These are phyloP conservation scores for Nomada fucata DNA, from an alignment of 2,888 invertebrate species.

Conservation along the genomic window DNA sequence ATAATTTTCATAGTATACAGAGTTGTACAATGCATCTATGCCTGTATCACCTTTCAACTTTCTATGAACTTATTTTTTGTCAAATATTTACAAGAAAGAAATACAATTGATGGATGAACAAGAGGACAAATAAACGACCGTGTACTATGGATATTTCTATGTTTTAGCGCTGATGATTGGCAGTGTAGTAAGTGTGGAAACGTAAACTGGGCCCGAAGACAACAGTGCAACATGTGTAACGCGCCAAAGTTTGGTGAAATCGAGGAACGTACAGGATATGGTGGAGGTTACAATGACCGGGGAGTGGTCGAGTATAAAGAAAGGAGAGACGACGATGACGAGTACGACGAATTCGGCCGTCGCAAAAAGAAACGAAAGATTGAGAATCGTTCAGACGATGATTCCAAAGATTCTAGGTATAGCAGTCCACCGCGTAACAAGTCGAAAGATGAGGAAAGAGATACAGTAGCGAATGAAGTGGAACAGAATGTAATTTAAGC, in stretches of 20 bases:
- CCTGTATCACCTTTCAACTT: constrained; percentile 20
- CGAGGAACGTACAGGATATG: constrained; percentile 92
- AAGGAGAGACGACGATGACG: constrained; percentile 93
- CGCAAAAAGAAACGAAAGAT: constrained; percentile 87
- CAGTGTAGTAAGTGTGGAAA: constrained; percentile 99
- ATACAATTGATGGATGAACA: constrained; percentile 8
- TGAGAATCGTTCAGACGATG: constrained; percentile 84
- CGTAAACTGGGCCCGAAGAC: constrained; percentile 98
- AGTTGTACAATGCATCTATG: constrained; percentile 26
- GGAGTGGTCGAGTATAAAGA: constrained; percentile 98
- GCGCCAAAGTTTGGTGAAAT: constrained; percentile 98
- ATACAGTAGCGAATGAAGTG: constrained; percentile 61
- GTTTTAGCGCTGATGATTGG: constrained; percentile 98
- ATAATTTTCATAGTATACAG: constrained; percentile 26
- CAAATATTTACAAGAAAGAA: constrained; percentile 37
- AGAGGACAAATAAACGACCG: constrained; percentile 5
- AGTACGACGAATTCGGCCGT: constrained; percentile 96
- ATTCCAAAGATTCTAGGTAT: constrained; percentile 81
- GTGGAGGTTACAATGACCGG: constrained; percentile 97
- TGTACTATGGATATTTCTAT: not conserved
- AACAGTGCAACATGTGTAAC: constrained; percentile 99
- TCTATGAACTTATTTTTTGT: constrained; percentile 7
- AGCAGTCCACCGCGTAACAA: constrained; percentile 78
- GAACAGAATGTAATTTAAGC: constrained; percentile 67
- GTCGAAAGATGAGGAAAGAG: constrained; percentile 75